These are phyloP conservation scores for Cynopterus brachyotis DNA, from an alignment of 2,113 vertebrate species.

Conservation along the genomic window DNA sequence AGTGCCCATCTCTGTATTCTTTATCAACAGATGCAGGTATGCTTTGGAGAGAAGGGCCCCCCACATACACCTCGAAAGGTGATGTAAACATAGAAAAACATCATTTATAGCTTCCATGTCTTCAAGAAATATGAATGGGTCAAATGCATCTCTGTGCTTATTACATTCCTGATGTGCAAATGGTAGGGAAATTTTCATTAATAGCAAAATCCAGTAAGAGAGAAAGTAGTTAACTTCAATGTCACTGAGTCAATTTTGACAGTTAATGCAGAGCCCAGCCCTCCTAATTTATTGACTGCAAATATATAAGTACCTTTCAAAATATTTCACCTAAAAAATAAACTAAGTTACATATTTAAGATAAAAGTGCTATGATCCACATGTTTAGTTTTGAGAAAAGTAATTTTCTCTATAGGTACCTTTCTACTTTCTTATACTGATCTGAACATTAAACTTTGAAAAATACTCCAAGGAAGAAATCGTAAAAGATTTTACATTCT, in stretches of 20 bases:
- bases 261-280: not conserved
- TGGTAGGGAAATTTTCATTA: not conserved
- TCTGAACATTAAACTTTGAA: not conserved
- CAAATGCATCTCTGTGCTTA: not conserved
- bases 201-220: not conserved
- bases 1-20: not conserved
- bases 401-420: not conserved
- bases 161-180: not conserved
- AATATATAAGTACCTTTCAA: not conserved
- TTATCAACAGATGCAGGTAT: not conserved
- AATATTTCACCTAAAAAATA: not conserved
- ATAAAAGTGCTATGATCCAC: not conserved
- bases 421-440: not conserved
- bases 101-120: not conserved
- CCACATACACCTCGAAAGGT: not conserved
- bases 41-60: not conserved
- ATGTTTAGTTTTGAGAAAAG: not conserved
- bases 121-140: not conserved
- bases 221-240: not conserved
- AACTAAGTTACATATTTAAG: not conserved
- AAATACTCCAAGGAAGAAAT: constrained; percentile 4
- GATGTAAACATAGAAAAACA: not conserved
- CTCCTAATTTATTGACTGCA: not conserved
- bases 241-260: not conserved
- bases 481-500: not conserved